Conservation (phyloP, 1,140 invertebrate species). For the Catajapyx aquilonaris region DNA sequence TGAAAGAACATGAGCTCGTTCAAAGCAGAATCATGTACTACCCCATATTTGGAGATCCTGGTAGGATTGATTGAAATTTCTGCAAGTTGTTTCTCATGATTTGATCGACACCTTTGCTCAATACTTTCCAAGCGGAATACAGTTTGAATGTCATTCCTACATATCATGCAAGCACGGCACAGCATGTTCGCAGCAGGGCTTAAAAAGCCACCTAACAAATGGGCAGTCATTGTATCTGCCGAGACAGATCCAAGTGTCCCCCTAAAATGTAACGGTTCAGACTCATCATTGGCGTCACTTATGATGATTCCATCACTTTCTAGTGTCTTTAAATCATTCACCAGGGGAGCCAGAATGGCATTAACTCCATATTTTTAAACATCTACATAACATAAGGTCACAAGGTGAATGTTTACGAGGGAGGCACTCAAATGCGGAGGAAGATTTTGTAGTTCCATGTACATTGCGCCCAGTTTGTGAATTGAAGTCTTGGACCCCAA, state of each 20-base stretch:
- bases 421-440: neutral
- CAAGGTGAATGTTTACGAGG: neutral
- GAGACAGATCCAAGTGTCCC: neutral
- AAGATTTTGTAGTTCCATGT: neutral
- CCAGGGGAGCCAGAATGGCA: neutral
- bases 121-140: neutral
- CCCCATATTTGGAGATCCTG: neutral
- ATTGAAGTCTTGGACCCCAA: neutral
- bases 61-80: neutral
- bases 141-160: neutral
- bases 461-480: slow-evolving; percentile 5
- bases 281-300: neutral
- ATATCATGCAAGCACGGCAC: neutral
- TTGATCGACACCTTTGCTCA: neutral
- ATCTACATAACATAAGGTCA: neutral
- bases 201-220: neutral
- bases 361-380: neutral
- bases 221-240: neutral
- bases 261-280: neutral
- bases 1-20: neutral
- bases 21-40: neutral
- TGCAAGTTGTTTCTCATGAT: neutral
- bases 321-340: neutral
- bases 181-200: neutral
- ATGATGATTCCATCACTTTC: neutral